phyloP scores from a whole-genome alignment of 2,797 vertebrate species.

The Sitta carolinensis region DNA sequence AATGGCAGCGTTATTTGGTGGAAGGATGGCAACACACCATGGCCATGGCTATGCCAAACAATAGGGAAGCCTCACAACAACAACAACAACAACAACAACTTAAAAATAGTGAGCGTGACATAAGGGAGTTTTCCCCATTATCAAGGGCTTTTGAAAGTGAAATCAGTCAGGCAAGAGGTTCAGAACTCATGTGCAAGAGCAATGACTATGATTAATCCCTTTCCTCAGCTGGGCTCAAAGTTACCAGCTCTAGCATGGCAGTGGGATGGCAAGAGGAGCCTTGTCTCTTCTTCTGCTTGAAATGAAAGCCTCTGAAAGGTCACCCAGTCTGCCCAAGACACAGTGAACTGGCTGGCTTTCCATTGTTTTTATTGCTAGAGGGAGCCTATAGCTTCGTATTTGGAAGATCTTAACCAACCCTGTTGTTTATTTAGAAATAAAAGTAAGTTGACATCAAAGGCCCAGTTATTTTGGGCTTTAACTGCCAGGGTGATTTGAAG shows the following conservation, averaged over 20 bases:
- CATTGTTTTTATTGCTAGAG: slow-evolving; percentile 32
- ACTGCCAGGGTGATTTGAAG: slow-evolving; percentile 59
- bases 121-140: not conserved
- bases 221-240: not conserved
- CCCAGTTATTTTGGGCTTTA: slow-evolving; percentile 53
- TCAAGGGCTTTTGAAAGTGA: not conserved
- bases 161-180: not conserved
- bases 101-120: not conserved
- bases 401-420: slow-evolving; percentile 27
- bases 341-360: not conserved
- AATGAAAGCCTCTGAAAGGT: slow-evolving; percentile 3
- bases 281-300: not conserved
- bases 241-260: not conserved
- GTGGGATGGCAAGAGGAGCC: not conserved
- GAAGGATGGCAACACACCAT: not conserved
- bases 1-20: not conserved
- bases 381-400: slow-evolving; percentile 25
- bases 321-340: not conserved
- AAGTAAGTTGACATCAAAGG: slow-evolving; percentile 62
- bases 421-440: slow-evolving; percentile 64
- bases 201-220: not conserved
- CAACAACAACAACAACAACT: not conserved
- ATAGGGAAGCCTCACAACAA: not conserved
- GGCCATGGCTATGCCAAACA: not conserved
- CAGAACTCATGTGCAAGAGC: not conserved